phyloP scores from a whole-genome alignment of 2,113 vertebrate species.

The Nyctibius bracteatus region DNA sequence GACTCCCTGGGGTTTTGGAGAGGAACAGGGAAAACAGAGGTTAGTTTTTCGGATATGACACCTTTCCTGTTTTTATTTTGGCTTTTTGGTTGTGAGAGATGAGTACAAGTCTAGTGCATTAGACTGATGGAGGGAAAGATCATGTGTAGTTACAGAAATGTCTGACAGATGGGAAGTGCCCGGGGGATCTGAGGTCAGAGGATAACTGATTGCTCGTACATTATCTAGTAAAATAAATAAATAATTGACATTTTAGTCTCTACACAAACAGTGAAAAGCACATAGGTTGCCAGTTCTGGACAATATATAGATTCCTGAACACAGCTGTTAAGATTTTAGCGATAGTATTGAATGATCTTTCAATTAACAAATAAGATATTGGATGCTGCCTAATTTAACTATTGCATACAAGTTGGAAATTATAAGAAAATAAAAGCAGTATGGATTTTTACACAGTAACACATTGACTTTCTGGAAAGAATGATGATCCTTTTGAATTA shows the following conservation, averaged over 20 bases:
- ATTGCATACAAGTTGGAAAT: not conserved
- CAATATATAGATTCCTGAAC: not conserved
- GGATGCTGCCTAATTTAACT: not conserved
- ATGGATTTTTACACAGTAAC: not conserved
- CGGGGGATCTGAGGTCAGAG: constrained; percentile 1
- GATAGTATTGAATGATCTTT: not conserved
- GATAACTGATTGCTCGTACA: constrained; percentile 19
- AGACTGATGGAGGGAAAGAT: not conserved
- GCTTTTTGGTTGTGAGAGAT: not conserved
- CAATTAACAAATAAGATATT: not conserved
- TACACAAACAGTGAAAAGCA: not conserved
- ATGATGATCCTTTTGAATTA: not conserved
- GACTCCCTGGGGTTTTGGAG: not conserved
- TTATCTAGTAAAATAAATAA: constrained; percentile 44
- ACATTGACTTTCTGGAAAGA: not conserved
- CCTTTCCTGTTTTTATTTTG: not conserved
- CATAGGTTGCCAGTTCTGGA: not conserved
- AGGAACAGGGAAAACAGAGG: not conserved
- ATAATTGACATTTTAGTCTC: not conserved
- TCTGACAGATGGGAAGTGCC: constrained; percentile 50
- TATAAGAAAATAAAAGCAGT: not conserved
- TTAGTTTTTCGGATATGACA: not conserved
- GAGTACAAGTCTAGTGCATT: not conserved
- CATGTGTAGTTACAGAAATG: constrained; percentile 29
- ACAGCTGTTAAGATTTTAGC: not conserved